phyloP scores from a whole-genome alignment of 1,140 invertebrate genomes.

The Asbolus verrucosus region DNA sequence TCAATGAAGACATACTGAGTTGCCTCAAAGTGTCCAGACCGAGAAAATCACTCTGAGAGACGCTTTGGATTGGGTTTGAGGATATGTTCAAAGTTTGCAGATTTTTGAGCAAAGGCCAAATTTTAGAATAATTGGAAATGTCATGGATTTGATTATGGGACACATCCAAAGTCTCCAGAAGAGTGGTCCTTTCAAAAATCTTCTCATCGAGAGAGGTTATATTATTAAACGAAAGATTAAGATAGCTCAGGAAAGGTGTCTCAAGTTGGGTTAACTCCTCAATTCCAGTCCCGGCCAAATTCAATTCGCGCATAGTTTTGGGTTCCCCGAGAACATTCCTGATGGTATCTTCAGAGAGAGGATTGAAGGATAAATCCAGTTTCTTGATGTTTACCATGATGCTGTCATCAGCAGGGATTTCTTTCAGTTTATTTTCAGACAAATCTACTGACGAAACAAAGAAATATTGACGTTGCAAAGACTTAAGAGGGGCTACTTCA shows the following conservation, averaged over 20 bases:
- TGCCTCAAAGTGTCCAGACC: conserved; percentile 73
- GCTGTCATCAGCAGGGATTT: conserved; percentile 85
- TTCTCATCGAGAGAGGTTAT: conserved; percentile 75
- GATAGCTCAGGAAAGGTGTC: conserved; percentile 84
- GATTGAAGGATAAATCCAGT: conserved; percentile 89
- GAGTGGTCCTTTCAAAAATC: conserved; percentile 81
- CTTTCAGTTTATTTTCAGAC: conserved; percentile 80
- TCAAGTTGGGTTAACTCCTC: conserved; percentile 77
- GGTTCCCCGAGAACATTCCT: conserved; percentile 85
- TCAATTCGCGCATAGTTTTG: conserved; percentile 85
- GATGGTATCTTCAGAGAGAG: conserved; percentile 79
- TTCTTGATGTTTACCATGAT: conserved; percentile 89
- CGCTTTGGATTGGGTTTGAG: conserved; percentile 77
- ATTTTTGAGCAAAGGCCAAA: conserved; percentile 76
- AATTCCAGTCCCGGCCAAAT: conserved; percentile 84
- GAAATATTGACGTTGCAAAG: conserved; percentile 85
- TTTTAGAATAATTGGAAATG: conserved; percentile 67
- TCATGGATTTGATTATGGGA: conserved; percentile 80
- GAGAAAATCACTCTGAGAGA: conserved; percentile 81
- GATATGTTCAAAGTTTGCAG: conserved; percentile 82
- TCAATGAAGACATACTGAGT: conserved; percentile 76
- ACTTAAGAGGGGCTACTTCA: conserved; percentile 79
- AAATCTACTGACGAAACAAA: conserved; percentile 84
- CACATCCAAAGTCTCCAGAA: conserved; percentile 82
- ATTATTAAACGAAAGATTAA: conserved; percentile 87